Conservation (phyloP, 2,113 vertebrate species). For the Tursiops truncatus region DNA sequence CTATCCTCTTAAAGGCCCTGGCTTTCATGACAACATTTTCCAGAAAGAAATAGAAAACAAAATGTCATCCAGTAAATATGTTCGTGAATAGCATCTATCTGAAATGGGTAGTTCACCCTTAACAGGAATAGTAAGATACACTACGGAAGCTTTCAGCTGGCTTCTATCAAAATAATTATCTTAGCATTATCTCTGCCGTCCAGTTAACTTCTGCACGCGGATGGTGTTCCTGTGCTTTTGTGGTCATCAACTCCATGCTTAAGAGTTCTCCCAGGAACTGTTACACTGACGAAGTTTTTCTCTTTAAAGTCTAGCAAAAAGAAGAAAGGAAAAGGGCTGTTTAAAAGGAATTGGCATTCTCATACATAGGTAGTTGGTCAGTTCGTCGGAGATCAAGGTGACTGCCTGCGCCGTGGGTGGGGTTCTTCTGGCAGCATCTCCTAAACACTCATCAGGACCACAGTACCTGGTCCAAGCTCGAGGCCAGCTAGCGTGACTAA, state of each 20-base stretch:
- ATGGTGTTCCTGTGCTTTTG: constrained; percentile 78
- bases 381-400: not conserved
- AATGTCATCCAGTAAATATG: constrained; percentile 38
- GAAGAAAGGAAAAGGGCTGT: constrained; percentile 72
- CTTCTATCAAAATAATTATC: constrained; percentile 82
- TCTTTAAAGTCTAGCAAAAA: constrained; percentile 72
- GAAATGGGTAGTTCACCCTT: constrained; percentile 67
- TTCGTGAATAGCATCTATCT: not conserved
- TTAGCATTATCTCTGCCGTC: constrained; percentile 79
- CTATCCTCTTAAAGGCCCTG: constrained; percentile 53
- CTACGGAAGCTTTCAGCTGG: constrained; percentile 65
- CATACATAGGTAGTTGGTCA: constrained; percentile 69
- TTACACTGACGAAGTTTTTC: constrained; percentile 76
- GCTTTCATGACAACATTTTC: constrained; percentile 60
- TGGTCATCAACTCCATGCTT: constrained; percentile 73
- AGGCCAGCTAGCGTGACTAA: too few species aligned
- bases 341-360: constrained; percentile 74
- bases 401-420: not conserved
- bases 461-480: not conserved
- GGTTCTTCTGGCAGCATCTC: not conserved
- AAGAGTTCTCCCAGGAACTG: constrained; percentile 80
- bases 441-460: not conserved
- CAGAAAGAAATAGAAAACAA: constrained; percentile 60
- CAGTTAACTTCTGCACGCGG: constrained; percentile 75
- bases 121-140: constrained; percentile 50